Evolutionary conservation across 2,797 vertebrate species (phyloP).

Genomic region (Helicolenus hilgendorfi): DNA sequence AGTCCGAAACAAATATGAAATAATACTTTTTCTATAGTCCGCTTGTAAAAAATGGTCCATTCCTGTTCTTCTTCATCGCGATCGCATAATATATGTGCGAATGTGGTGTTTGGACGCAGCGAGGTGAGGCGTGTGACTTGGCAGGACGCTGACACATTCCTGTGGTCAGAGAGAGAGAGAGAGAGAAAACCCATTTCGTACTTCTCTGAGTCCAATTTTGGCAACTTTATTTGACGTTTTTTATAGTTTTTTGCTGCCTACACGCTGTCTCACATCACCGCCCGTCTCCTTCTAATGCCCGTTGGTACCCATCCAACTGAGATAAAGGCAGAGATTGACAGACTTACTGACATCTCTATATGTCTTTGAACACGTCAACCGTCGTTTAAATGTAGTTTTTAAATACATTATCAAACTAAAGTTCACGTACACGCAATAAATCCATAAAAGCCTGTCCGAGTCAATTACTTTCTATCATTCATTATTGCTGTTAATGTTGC

Average conservation of each 20-base stretch:
- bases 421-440: neutral
- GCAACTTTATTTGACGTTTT: neutral
- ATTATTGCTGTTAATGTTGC: neutral
- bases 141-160: constrained; percentile 55
- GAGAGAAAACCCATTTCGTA: neutral
- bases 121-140: constrained; percentile 62
- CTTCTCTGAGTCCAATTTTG: neutral
- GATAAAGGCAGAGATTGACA: neutral
- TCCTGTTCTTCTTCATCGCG: neutral
- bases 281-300: neutral
- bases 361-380: neutral
- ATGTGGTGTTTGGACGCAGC: constrained; percentile 40
- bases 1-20: neutral
- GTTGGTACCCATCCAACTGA: neutral
- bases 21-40: neutral
- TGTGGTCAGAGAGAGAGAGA: constrained; percentile 6
- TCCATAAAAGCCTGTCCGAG: neutral
- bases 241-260: neutral
- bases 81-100: constrained; percentile 2
- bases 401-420: neutral
- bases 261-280: neutral
- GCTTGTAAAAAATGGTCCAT: neutral
- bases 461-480: neutral
- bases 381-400: neutral
- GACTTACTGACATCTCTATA: neutral